Evolutionary conservation across 2,888 invertebrate genomes (phyloP), one percentile per base, ranked within the genome.

Genomic region (Ecliptopera silaceata): DNA sequence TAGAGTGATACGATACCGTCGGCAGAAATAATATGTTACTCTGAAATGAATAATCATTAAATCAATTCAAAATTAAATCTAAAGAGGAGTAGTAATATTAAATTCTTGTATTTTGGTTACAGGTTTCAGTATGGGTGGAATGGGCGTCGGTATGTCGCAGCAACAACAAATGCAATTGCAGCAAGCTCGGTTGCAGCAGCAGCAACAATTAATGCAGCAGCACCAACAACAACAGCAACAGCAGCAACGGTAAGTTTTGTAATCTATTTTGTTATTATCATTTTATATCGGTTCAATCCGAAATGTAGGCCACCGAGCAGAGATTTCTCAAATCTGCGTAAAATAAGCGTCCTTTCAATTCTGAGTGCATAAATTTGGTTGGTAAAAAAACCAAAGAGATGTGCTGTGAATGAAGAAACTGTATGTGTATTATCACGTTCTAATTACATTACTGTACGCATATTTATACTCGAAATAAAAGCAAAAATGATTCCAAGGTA

Each of bases 131-230:
- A 84, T 86, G 82, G 80, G 81, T 39, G 73, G 77, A 18, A 82
- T 85, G 84, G 84, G 80, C 54, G 75, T 76, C 59, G 77, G 82
- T 61, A 80, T 85, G 77, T 71, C 82, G 59, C 87, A 87, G 68
- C 90, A 89, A 57, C 91, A 93, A 71, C 92, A 94, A 72, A 92
- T 94, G 80, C 94, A 94, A 69, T 80, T 93, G 74, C 93, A 92
- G 65, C 92, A 92, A 63, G 91, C 92, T 65, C 77, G 85, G 1
- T 65, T 88, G 59, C 91, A 87, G 68, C 88, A 95, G 56, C 92
- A 94, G 65, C 94, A 95, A 71, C 80, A 60, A 43, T n/a, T 95
- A 62, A 79, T 95, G 84, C 94, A 95, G 91, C 88, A 90, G 20
- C 89, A 88, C 61, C 92, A 92, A n/a, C 57, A 57, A 12, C 58